Evolutionary conservation across 2,888 invertebrate genomes (phyloP).

Genomic region (Ichneumon xanthorius): DNA sequence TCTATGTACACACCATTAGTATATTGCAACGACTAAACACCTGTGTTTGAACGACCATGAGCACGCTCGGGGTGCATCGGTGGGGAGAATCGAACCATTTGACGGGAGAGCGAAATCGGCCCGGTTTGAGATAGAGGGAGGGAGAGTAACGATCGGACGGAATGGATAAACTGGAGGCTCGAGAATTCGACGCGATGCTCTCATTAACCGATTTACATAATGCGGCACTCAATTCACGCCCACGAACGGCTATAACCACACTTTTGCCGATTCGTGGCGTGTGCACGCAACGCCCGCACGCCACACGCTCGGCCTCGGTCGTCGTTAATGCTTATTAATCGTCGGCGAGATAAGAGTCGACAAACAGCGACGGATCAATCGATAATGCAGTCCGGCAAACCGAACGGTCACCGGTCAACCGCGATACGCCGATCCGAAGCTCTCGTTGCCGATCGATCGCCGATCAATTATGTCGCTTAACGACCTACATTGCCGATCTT

Average conservation of each 20-base stretch:
- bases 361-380: conserved; percentile 31
- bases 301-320: neutral
- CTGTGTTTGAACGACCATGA: conserved; percentile 71
- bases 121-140: conserved; percentile 22
- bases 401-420: neutral
- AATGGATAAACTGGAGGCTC: conserved; percentile 34
- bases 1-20: conserved; percentile 80
- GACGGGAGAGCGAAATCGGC: conserved; percentile 35
- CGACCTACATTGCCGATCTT: neutral
- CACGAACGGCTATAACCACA: conserved; percentile 62
- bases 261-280: conserved; percentile 15
- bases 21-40: conserved; percentile 77
- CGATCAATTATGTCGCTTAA: neutral
- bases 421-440: neutral
- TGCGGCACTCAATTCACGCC: conserved; percentile 75
- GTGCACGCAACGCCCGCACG: neutral
- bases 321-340: conserved; percentile 51
- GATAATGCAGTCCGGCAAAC: neutral
- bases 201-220: conserved; percentile 77
- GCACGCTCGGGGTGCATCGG: neutral
- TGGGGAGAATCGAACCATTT: conserved; percentile 20
- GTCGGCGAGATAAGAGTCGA: conserved; percentile 5
- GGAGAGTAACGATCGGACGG: conserved; percentile 16
- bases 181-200: conserved; percentile 63
- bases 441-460: neutral